Evolutionary conservation across 2,888 invertebrate species (phyloP).

Genomic region (Coleophora deauratella): DNA sequence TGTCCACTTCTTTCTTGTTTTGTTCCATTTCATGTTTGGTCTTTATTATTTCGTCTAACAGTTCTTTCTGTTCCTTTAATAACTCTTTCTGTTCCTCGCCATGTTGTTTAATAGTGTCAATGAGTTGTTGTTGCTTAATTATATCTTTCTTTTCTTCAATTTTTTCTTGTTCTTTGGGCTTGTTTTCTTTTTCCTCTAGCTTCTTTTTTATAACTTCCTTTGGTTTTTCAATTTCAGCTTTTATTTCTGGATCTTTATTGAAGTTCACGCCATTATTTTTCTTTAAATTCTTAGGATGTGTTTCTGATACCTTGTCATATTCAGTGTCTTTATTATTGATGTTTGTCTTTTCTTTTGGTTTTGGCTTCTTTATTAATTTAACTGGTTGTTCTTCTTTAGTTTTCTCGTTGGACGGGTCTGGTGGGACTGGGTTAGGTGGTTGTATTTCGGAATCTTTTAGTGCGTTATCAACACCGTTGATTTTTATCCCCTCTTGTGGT

Average conservation of each 20-base stretch:
- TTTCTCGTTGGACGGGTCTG: slow-evolving; percentile 59
- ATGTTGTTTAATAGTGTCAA: slow-evolving; percentile 79
- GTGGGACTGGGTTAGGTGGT: slow-evolving; percentile 64
- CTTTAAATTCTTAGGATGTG: slow-evolving; percentile 50
- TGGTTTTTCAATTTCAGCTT: slow-evolving; percentile 16
- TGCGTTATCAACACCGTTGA: neutral
- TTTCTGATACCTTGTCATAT: slow-evolving; percentile 34
- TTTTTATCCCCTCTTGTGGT: too few relatives aligned
- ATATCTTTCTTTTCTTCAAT: slow-evolving; percentile 34
- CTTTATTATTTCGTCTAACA: slow-evolving; percentile 75
- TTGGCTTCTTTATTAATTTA: slow-evolving; percentile 26
- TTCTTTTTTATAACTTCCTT: slow-evolving; percentile 23
- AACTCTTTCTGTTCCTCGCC: slow-evolving; percentile 79
- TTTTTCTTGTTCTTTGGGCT: slow-evolving; percentile 22
- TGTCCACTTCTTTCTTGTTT: slow-evolving; percentile 58
- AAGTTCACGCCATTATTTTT: slow-evolving; percentile 25
- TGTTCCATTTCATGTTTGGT: slow-evolving; percentile 65
- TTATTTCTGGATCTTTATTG: slow-evolving; percentile 20
- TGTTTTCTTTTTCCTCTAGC: slow-evolving; percentile 26
- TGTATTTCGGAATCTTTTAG: slow-evolving; percentile 56
- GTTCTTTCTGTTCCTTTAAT: slow-evolving; percentile 78
- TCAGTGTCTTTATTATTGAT: slow-evolving; percentile 30
- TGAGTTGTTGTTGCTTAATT: slow-evolving; percentile 63
- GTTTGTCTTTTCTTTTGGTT: slow-evolving; percentile 29
- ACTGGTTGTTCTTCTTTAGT: slow-evolving; percentile 34